Percentiles rank a stretch among this genome's conserved stretches.
phyloP scores from a whole-genome alignment of 2,113 vertebrate genomes.

The Galeopterus variegatus region DNA sequence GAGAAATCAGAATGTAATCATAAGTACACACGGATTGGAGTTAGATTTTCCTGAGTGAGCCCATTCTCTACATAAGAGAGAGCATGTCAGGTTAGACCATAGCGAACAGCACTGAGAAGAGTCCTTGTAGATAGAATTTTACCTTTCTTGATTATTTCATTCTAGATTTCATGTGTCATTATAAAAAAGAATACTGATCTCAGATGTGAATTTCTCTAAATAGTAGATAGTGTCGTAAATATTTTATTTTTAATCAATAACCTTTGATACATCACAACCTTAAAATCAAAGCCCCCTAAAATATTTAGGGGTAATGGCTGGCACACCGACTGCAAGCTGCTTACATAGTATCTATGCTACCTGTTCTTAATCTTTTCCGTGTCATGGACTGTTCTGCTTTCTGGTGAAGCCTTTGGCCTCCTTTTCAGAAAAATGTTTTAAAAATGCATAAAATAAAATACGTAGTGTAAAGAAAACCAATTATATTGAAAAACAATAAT shows the following conservation, averaged over 20 bases:
- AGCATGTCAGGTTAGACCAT: background rate
- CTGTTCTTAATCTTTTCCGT: background rate
- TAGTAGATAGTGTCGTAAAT: background rate
- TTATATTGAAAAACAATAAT: conserved; percentile 16
- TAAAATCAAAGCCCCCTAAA: background rate
- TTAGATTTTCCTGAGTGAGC: background rate
- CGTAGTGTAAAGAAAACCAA: background rate
- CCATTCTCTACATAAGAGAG: background rate
- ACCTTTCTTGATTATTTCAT: background rate
- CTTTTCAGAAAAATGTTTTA: background rate
- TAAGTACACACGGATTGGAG: background rate
- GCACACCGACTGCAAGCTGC: background rate
- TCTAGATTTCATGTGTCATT: background rate
- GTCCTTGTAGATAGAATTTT: background rate
- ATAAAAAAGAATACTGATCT: background rate
- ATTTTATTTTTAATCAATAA: background rate
- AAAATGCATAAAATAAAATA: conserved; percentile 17
- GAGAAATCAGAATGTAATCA: background rate
- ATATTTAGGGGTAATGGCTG: background rate
- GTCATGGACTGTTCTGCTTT: background rate
- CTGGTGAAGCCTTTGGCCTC: background rate
- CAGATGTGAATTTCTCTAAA: conserved; percentile 10
- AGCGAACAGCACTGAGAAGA: background rate
- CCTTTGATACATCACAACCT: background rate
- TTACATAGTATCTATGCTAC: background rate